Percentiles rank a stretch among this genome's conserved stretches.
These are phyloP conservation scores for Protophormia terraenovae DNA, from an alignment of 2,888 invertebrate species.

Conservation along the genomic window DNA sequence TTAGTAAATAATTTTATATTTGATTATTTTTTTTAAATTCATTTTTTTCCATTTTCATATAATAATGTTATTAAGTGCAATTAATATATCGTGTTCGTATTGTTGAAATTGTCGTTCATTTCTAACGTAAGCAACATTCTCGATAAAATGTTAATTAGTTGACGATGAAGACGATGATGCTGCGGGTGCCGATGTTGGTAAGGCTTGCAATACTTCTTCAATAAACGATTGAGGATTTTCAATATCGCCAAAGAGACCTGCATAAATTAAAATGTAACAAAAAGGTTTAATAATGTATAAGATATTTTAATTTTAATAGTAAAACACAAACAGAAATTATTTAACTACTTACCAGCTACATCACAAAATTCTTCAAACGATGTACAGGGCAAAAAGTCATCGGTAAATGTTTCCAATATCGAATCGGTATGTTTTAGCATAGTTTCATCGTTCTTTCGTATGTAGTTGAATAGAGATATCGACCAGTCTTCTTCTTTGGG, in stretches of 20 bases:
- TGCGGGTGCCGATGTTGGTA: conserved; percentile 74
- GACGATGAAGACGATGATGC: conserved; percentile 28
- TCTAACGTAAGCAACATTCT: not conserved
- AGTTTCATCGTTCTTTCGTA: conserved; percentile 95
- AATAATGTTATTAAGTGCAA: not conserved
- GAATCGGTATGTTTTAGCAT: conserved; percentile 94
- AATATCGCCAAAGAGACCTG: conserved; percentile 79
- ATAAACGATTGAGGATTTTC: conserved; percentile 80
- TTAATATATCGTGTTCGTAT: conserved; percentile 12
- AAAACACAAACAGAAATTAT: too few species aligned
- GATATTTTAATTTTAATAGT: too few species aligned
- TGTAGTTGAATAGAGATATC: conserved; percentile 93
- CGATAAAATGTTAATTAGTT: conserved; percentile 27
- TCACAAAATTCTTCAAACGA: conserved; percentile 96
- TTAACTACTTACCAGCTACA: conserved; percentile 87
- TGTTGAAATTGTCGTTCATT: not conserved
- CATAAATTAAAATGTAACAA: not conserved
- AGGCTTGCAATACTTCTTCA: conserved; percentile 75
- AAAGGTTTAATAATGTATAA: not conserved
- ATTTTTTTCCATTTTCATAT: not conserved
- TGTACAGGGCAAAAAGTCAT: conserved; percentile 94
- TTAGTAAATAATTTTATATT: conserved; percentile 2
- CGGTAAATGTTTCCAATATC: conserved; percentile 90
- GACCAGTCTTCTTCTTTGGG: conserved; percentile 94
- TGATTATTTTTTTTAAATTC: conserved; percentile 9